phyloP scores from a whole-genome alignment of 2,113 vertebrate species.

The Myrmecophaga tridactyla region DNA sequence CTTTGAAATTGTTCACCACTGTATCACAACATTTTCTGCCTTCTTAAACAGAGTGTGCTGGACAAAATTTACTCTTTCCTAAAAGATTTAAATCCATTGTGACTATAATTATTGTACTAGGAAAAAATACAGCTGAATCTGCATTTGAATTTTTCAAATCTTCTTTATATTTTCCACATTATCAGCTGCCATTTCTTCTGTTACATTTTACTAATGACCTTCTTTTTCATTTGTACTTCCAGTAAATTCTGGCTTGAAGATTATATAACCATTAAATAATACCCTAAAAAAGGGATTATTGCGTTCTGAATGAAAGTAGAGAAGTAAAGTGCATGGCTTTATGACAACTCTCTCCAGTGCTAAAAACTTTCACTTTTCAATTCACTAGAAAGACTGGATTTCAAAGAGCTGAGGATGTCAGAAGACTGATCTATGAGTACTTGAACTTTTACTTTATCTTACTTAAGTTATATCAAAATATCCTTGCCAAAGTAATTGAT shows the following conservation, averaged over 20 bases:
- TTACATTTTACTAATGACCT: constrained; percentile 19
- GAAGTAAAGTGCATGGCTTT: neutral
- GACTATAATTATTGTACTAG: neutral
- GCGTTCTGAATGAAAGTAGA: neutral
- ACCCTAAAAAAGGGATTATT: neutral
- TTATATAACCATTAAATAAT: constrained; percentile 41
- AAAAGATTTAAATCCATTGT: neutral
- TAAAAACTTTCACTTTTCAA: constrained; percentile 39
- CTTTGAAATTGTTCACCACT: constrained; percentile 2
- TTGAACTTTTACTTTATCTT: constrained; percentile 19
- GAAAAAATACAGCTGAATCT: constrained; percentile 34
- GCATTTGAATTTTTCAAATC: constrained; percentile 29
- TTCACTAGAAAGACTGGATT: constrained; percentile 1
- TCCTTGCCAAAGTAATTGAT: neutral
- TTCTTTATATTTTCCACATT: neutral
- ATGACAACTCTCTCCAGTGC: neutral
- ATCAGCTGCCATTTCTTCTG: neutral
- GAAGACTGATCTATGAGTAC: constrained; percentile 6
- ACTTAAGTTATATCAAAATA: constrained; percentile 36
- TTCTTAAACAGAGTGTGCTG: neutral
- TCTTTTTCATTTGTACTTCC: constrained; percentile 30
- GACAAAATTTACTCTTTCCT: neutral
- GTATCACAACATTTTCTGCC: neutral
- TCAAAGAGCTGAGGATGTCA: constrained; percentile 43
- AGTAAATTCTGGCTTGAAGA: constrained; percentile 28